These are phyloP conservation scores for Leuciscus idus DNA, from an alignment of 2,113 vertebrate species.

Conservation along the genomic window DNA sequence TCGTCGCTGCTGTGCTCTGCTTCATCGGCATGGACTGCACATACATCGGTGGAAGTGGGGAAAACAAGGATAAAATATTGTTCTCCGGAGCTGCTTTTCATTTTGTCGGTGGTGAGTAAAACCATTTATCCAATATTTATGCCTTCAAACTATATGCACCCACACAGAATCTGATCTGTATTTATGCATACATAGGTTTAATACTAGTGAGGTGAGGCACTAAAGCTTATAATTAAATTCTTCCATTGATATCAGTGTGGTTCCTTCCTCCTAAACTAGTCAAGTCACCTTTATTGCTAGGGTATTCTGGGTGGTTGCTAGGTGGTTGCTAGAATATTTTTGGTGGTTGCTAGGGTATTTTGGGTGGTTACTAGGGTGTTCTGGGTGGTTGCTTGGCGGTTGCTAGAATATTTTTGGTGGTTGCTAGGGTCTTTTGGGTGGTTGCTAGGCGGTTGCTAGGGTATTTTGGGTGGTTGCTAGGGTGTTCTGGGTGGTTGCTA, in stretches of 20 bases:
- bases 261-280: background rate
- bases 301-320: too few relatives aligned
- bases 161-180: background rate
- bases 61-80: conserved; percentile 71
- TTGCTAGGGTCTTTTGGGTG: too few relatives aligned
- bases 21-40: conserved; percentile 81
- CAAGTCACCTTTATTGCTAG: too few relatives aligned
- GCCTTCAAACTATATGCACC: background rate
- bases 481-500: too few relatives aligned
- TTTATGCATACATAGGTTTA: conserved; percentile 15
- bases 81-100: conserved; percentile 69
- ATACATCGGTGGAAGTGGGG: conserved; percentile 70
- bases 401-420: too few relatives aligned
- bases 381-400: too few relatives aligned
- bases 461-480: too few relatives aligned
- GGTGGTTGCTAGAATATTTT: too few relatives aligned
- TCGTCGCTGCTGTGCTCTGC: conserved; percentile 68
- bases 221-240: background rate
- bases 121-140: background rate
- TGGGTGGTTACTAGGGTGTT: too few relatives aligned
- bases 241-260: background rate
- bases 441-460: too few relatives aligned
- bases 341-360: too few relatives aligned
- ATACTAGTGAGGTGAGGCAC: background rate
- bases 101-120: conserved; percentile 69